phyloP scores from a whole-genome alignment of 2,888 invertebrate species.

The Spodoptera picta region DNA sequence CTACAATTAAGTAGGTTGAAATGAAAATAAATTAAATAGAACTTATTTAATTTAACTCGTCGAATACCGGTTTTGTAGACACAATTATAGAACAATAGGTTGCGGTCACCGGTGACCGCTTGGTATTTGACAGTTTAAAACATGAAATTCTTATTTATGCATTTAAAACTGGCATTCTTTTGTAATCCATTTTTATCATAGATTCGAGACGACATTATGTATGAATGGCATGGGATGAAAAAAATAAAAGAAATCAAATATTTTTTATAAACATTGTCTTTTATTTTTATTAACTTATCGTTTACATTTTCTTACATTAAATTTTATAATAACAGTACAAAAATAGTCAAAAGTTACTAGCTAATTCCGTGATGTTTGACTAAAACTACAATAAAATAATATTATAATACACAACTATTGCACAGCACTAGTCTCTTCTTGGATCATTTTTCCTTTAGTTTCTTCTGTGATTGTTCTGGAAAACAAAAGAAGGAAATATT shows the following conservation, averaged over 20 bases:
- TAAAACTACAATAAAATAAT: constrained; percentile 56
- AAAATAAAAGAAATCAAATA: constrained; percentile 38
- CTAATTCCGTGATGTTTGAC: constrained; percentile 75
- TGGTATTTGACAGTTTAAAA: no score
- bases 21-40: constrained; percentile 11
- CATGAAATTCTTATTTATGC: constrained; percentile 22
- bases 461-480: constrained; percentile 83
- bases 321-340: constrained; percentile 68
- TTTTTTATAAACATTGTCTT: constrained; percentile 55
- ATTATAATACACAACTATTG: constrained; percentile 55
- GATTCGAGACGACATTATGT: not conserved
- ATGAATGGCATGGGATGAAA: constrained; percentile 11
- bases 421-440: constrained; percentile 66
- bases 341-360: constrained; percentile 71
- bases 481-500: constrained; percentile 47
- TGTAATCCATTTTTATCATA: constrained; percentile 6
- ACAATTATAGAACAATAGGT: no score
- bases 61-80: no score
- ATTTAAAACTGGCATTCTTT: constrained; percentile 36
- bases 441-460: constrained; percentile 81
- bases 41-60: constrained; percentile 3
- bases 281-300: constrained; percentile 60
- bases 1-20: constrained; percentile 15
- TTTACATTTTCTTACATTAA: constrained; percentile 48
- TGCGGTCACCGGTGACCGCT: no score